Percentiles rank a stretch among this genome's conserved stretches.
phyloP scores from a whole-genome alignment of 2,888 invertebrate genomes.

The Eristalis pertinax region DNA sequence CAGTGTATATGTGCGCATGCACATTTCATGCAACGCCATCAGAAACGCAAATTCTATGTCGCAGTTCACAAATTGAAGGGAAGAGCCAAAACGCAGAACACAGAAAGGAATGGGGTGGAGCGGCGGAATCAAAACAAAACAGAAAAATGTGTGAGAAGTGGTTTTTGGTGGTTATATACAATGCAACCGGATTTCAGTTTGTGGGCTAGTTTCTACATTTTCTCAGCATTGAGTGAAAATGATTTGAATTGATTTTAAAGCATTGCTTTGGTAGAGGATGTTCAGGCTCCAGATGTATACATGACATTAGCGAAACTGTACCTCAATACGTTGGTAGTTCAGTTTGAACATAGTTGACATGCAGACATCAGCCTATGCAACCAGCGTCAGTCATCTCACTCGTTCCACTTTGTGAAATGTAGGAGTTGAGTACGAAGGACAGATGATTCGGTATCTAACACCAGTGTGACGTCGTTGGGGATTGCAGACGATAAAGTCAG shows the following conservation, averaged over 20 bases:
- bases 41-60: background rate
- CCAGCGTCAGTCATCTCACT: too few relatives aligned
- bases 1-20: constrained; percentile 26
- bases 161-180: background rate
- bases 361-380: too few relatives aligned
- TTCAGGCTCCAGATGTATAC: too few relatives aligned
- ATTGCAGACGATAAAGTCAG: too few relatives aligned
- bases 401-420: too few relatives aligned
- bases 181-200: constrained; percentile 27
- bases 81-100: background rate
- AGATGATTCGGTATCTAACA: too few relatives aligned
- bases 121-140: constrained; percentile 44
- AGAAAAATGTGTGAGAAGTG: background rate
- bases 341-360: too few relatives aligned
- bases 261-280: too few relatives aligned
- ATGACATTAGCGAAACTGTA: too few relatives aligned
- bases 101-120: background rate
- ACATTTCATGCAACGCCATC: background rate
- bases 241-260: background rate
- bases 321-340: too few relatives aligned
- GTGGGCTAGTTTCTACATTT: constrained; percentile 23
- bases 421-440: too few relatives aligned
- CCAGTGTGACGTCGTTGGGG: too few relatives aligned
- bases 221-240: background rate
- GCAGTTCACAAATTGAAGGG: background rate